phyloP scores from a whole-genome alignment of 2,797 vertebrate genomes.

The Phrynocephalus vlangalii region DNA sequence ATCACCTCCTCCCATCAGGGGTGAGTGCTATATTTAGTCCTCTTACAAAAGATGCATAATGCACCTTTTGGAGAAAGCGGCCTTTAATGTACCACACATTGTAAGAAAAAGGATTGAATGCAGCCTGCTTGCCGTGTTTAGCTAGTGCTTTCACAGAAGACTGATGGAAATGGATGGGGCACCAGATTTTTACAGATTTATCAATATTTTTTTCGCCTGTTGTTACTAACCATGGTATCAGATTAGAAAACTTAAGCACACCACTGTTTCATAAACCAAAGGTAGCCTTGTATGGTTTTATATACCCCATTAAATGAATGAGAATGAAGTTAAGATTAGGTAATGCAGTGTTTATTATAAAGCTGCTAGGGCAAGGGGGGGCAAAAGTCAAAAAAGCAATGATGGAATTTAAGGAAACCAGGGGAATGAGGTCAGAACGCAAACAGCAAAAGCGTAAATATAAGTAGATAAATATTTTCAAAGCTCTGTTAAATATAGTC shows the following conservation, averaged over 20 bases:
- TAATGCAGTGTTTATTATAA: background rate
- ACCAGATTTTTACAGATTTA: background rate
- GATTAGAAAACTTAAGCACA: background rate
- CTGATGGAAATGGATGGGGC: background rate
- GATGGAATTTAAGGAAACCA: background rate
- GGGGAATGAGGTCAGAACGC: background rate
- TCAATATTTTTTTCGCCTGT: background rate
- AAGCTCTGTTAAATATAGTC: background rate
- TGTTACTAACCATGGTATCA: background rate
- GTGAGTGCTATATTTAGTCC: constrained; percentile 62
- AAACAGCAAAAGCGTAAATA: background rate
- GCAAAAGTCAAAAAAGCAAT: background rate
- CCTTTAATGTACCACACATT: constrained; percentile 19
- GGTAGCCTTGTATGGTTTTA: background rate
- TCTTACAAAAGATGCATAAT: constrained; percentile 40
- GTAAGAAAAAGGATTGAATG: background rate
- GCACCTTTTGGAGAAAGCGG: background rate
- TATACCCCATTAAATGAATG: background rate
- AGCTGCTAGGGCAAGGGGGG: background rate
- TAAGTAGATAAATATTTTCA: background rate
- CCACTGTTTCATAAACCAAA: background rate
- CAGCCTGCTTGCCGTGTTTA: constrained; percentile 1
- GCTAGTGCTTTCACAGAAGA: background rate
- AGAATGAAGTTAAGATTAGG: background rate
- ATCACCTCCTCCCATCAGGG: constrained; percentile 74